phyloP scores from a whole-genome alignment of 2,888 invertebrate genomes.

The Agrilus mali region DNA sequence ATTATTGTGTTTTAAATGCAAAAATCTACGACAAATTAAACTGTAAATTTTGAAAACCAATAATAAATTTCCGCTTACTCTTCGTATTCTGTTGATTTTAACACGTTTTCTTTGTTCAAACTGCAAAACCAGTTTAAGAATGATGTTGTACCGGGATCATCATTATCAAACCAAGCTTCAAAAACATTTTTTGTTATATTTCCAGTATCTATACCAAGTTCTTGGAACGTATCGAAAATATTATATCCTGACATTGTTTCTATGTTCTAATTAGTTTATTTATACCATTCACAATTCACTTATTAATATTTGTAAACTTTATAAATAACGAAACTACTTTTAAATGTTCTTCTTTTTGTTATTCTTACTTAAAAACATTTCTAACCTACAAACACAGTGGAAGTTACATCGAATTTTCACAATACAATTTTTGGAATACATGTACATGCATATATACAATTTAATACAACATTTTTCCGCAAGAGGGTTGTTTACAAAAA shows the following conservation, averaged over 20 bases:
- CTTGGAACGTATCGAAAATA: constrained; percentile 5
- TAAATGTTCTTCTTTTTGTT: too few relatives aligned
- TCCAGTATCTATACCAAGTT: constrained; percentile 8
- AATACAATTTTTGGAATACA: too few relatives aligned
- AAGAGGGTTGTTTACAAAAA: too few relatives aligned
- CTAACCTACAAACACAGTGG: too few relatives aligned
- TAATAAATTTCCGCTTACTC: constrained; percentile 13
- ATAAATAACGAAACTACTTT: too few relatives aligned
- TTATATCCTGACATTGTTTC: constrained; percentile 1
- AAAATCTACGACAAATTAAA: constrained; percentile 7
- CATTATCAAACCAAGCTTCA: constrained; percentile 27
- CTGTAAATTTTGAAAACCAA: not conserved
- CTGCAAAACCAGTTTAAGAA: constrained; percentile 24
- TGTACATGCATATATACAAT: too few relatives aligned
- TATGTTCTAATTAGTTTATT: not conserved
- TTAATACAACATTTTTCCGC: too few relatives aligned
- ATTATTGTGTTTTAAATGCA: constrained; percentile 4
- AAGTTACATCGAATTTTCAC: too few relatives aligned
- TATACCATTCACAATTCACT: not conserved
- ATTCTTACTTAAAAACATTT: too few relatives aligned
- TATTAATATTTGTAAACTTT: too few relatives aligned
- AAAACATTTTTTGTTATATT: constrained; percentile 17
- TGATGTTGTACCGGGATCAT: constrained; percentile 18
- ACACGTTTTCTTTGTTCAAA: constrained; percentile 19
- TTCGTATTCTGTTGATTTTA: constrained; percentile 16